Percentiles rank a stretch among this genome's conserved stretches.
Evolutionary conservation across 2,113 vertebrate genomes (phyloP).

Genomic region (Balaenoptera acutorostrata): DNA sequence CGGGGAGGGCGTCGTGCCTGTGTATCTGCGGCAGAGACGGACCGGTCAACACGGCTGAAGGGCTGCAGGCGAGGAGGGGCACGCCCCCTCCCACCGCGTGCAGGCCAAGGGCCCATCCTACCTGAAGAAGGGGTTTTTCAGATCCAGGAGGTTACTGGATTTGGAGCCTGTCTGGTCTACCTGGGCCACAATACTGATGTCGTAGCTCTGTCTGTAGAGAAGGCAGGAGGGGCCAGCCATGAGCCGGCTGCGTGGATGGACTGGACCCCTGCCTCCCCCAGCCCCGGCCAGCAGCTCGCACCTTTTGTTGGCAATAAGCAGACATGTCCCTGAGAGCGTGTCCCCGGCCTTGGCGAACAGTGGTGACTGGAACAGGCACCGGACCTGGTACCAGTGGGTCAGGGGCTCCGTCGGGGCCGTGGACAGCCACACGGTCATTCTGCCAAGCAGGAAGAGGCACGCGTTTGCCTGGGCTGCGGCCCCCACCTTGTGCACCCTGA

Average conservation of each 20-base stretch:
- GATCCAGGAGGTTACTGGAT: constrained; percentile 94
- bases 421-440: constrained; percentile 95
- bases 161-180: constrained; percentile 97
- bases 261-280: neutral
- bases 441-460: constrained; percentile 57
- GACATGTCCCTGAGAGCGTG: constrained; percentile 93
- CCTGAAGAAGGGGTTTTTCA: constrained; percentile 98
- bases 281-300: constrained; percentile 24
- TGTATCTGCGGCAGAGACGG: constrained; percentile 85
- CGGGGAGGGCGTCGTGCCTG: constrained; percentile 89
- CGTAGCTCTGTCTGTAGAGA: constrained; percentile 91
- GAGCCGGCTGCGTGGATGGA: neutral
- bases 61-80: neutral
- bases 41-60: neutral
- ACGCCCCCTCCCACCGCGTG: no score
- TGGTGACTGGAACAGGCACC: constrained; percentile 95
- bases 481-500: neutral
- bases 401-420: constrained; percentile 95
- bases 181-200: constrained; percentile 97
- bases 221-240: rapidly evolving
- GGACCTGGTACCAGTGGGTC: constrained; percentile 97
- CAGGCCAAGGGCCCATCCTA: constrained; percentile 61
- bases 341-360: constrained; percentile 96
- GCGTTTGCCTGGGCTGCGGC: neutral
- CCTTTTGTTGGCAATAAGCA: constrained; percentile 95